Percentiles rank a stretch among this genome's conserved stretches.
Conservation (phyloP, 1,140 invertebrate genomes). For the Thalassaphorura encarpata region DNA sequence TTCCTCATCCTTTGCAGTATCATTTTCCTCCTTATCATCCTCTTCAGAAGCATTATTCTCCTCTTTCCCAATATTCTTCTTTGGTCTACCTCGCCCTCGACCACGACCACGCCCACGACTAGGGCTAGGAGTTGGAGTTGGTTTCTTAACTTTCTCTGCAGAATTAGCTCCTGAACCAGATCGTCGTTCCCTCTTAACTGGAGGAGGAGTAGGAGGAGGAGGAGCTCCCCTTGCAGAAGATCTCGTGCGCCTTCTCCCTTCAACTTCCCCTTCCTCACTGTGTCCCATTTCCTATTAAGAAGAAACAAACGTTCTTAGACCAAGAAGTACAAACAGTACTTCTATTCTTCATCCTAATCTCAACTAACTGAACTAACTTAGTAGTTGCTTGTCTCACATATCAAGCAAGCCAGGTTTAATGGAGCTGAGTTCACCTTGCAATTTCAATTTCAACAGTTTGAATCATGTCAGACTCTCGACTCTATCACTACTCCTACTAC, state of each 20-base stretch:
- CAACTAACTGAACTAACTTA: too few species aligned
- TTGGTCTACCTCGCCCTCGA: slow-evolving; percentile 4
- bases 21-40: slow-evolving; percentile 2
- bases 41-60: slow-evolving; percentile 14
- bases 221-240: slow-evolving; percentile 22
- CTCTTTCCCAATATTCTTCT: slow-evolving; percentile 9
- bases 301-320: neutral
- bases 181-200: slow-evolving; percentile 21
- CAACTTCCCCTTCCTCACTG: slow-evolving; percentile 15
- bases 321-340: slow-evolving; percentile 3
- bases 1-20: too few species aligned
- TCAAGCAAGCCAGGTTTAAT: too few species aligned
- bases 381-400: too few species aligned
- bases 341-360: neutral
- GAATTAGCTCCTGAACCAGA: slow-evolving; percentile 17
- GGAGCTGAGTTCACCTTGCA: too few species aligned
- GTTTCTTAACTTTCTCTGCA: slow-evolving; percentile 19
- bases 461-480: neutral
- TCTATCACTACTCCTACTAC: neutral
- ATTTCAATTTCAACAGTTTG: too few species aligned
- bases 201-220: slow-evolving; percentile 20
- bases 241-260: slow-evolving; percentile 23
- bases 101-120: slow-evolving; percentile 19
- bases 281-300: slow-evolving; percentile 28
- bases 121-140: neutral